These are phyloP conservation scores for Ophion obscuratus DNA, from an alignment of 2,888 invertebrate species.

Conservation along the genomic window DNA sequence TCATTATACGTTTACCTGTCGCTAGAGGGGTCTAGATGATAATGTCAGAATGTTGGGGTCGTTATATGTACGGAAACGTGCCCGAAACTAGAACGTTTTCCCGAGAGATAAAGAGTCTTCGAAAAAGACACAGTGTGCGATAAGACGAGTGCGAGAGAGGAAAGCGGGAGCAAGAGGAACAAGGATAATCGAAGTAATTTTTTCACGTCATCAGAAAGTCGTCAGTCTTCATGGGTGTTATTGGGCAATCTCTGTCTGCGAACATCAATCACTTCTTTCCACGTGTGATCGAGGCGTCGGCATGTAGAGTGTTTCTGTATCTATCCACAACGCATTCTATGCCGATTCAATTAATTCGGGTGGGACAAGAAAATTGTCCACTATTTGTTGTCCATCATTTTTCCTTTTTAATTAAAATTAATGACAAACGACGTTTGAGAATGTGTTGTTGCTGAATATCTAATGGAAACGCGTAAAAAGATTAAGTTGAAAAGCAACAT, in stretches of 20 bases:
- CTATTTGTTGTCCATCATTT: too few relatives aligned
- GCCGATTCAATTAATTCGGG: neutral
- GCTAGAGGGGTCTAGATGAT: conserved; percentile 47
- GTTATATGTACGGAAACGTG: conserved; percentile 31
- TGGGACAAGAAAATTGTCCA: neutral
- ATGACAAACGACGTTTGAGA: too few relatives aligned
- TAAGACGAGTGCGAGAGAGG: conserved; percentile 17
- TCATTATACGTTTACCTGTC: conserved; percentile 39
- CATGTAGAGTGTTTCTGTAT: conserved; percentile 34
- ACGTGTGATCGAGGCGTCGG: conserved; percentile 40
- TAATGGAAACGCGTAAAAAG: too few relatives aligned
- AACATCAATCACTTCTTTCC: conserved; percentile 68
- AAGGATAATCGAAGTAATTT: conserved; percentile 65
- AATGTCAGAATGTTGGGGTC: conserved; percentile 47
- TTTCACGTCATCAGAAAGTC: conserved; percentile 68
- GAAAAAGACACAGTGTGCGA: conserved; percentile 33
- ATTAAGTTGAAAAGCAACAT: too few relatives aligned
- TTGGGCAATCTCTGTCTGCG: conserved; percentile 67
- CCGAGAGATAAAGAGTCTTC: conserved; percentile 50
- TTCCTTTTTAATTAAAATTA: too few relatives aligned
- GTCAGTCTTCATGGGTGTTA: conserved; percentile 68
- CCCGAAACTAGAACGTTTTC: conserved; percentile 42
- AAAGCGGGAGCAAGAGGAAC: conserved; percentile 22
- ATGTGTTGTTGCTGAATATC: too few relatives aligned
- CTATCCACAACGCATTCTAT: conserved; percentile 6